phyloP scores from a whole-genome alignment of 2,888 invertebrate species.

The Melitaea athalia region DNA sequence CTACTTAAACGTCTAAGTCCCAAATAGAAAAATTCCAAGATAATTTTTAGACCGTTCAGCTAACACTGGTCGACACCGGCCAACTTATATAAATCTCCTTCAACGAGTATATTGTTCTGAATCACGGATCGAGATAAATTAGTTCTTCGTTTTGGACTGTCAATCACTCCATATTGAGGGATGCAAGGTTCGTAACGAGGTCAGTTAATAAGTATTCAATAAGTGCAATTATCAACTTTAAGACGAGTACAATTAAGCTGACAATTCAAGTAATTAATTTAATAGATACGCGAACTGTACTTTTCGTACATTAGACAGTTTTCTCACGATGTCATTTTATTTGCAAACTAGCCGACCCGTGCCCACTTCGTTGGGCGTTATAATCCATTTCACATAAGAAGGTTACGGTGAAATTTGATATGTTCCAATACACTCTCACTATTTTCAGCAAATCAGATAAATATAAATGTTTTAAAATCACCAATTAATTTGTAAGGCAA shows the following conservation, averaged over 20 bases:
- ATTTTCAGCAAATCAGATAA: too few relatives aligned
- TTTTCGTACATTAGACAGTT: slow-evolving; percentile 7
- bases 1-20: background rate
- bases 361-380: too few relatives aligned
- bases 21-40: slow-evolving; percentile 11
- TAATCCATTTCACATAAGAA: too few relatives aligned
- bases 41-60: slow-evolving; percentile 20
- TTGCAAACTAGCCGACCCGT: background rate
- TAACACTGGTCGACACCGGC: slow-evolving; percentile 9
- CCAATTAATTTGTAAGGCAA: too few relatives aligned
- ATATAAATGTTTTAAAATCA: too few relatives aligned
- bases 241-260: background rate
- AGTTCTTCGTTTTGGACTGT: slow-evolving; percentile 43
- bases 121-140: slow-evolving; percentile 38
- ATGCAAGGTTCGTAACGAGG: slow-evolving; percentile 53
- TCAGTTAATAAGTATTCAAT: slow-evolving; percentile 25
- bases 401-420: too few relatives aligned
- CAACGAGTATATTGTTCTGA: slow-evolving; percentile 2
- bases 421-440: too few relatives aligned
- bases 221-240: slow-evolving; percentile 2
- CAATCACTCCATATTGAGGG: slow-evolving; percentile 57
- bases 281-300: background rate
- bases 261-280: background rate
- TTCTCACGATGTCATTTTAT: slow-evolving; percentile 22
- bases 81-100: slow-evolving; percentile 9